Percentiles rank a stretch among this genome's conserved stretches.
Conservation (phyloP, 2,888 invertebrate species). For the Aelia acuminata region DNA sequence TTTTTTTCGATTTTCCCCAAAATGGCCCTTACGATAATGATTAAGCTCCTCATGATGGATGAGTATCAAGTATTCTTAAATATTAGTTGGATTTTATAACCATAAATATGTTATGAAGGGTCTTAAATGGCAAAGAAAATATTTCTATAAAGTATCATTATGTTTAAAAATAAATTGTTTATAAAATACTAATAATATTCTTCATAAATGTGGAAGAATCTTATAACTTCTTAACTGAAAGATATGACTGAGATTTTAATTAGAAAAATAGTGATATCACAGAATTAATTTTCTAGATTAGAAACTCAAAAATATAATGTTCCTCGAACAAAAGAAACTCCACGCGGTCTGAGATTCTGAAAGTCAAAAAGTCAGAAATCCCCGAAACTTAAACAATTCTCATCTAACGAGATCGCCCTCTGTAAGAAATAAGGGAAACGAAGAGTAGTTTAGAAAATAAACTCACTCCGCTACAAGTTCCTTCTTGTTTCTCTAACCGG, state of each 20-base stretch:
- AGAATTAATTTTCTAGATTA: background rate
- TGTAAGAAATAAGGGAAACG: background rate
- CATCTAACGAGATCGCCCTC: background rate
- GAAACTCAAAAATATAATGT: background rate
- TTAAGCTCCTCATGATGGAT: no score
- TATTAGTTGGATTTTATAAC: no score
- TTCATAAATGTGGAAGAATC: no score
- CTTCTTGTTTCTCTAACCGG: background rate
- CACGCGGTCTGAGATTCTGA: background rate
- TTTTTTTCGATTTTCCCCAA: no score
- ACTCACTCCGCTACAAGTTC: background rate
- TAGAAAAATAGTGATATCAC: background rate
- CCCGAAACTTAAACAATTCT: background rate
- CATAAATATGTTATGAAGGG: no score
- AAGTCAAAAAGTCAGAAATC: background rate
- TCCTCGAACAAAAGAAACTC: background rate
- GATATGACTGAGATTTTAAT: no score
- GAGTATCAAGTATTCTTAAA: no score
- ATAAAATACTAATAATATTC: no score
- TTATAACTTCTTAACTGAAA: background rate
- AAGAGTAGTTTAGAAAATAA: conserved; percentile 6
- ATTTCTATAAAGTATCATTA: no score
- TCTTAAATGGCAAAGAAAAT: no score
- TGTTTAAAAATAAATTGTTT: no score
- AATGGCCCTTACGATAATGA: no score